Base-by-base conservation (phyloP, 2,888 invertebrate species). In the Microplitis deprimator region DNA sequence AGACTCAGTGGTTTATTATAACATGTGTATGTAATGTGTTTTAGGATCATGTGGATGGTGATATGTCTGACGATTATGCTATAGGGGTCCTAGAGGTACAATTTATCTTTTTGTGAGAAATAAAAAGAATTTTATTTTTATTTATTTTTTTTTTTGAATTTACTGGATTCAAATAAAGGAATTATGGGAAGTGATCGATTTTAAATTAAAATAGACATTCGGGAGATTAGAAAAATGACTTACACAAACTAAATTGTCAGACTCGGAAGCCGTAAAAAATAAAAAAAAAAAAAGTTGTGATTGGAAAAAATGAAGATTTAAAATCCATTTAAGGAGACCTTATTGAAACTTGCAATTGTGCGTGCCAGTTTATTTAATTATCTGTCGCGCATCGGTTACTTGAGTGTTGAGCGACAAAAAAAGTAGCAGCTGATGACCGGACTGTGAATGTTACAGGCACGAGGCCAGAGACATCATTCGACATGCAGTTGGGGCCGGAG, bases 381-480 rank as follows among this genome's bases (percentile, higher is more conserved):
- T 50, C 50, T 50, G 50, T 50, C 13, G 50, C 13, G 50, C 50
- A 50, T 50, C 59, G 68, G 64, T 67, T 60, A 61, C 29, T 50
- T 39, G 59, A 13, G 41, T 29, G 40, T 29, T 70, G 61, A 59
- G 29, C 29, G 29, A 29, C 29, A 29, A 29, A 75, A 71, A 72
- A 71, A 41, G 67, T 69, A 64, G 64, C 69, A 68, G 67, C 50
- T 39, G 64, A 74, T 59, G 40, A 74, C 40, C 38, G 40, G 72
- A n/a, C 75, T 67, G 78, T 73, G 79, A 78, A 75, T 81, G 81
- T 89, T 89, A 75, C 91, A 97, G 97, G 88, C 94, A 95, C 89
- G 96, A 96, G 90, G 94, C 95, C 7, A 92, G 94, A 84, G 94
- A 94, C 83, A 94, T 97, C 82, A 93, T 97, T 68, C 93, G 95